These are phyloP conservation scores for Craterocephalus amniculus DNA, from an alignment of 2,797 vertebrate genomes.

Conservation along the genomic window DNA sequence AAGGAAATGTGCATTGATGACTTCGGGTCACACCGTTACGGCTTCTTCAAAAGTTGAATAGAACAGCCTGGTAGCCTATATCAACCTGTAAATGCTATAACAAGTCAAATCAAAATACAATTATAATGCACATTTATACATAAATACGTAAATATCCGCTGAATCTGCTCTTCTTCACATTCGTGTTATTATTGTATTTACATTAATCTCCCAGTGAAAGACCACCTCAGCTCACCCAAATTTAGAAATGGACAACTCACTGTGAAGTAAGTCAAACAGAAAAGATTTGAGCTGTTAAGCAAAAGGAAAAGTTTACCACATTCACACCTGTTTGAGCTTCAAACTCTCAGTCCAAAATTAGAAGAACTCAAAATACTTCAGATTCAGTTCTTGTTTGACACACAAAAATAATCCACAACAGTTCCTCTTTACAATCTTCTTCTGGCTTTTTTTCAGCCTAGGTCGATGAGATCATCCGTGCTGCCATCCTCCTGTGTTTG, in stretches of 20 bases:
- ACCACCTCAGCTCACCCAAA: not conserved
- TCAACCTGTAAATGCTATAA: not conserved
- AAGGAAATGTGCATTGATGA: not conserved
- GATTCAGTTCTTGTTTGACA: constrained; percentile 54
- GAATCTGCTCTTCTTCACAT: not conserved
- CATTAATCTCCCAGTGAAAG: not conserved
- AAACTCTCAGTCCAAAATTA: not conserved
- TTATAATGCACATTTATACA: not conserved
- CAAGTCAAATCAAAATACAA: not conserved
- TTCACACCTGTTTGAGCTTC: constrained; percentile 19
- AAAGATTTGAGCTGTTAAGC: not conserved
- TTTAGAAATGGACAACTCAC: not conserved
- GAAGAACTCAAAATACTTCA: not conserved
- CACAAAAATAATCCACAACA: constrained; percentile 13
- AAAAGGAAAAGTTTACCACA: constrained; percentile 15
- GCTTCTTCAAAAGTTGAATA: not conserved
- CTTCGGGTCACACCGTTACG: not conserved
- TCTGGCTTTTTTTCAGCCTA: constrained; percentile 51
- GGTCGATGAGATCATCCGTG: constrained; percentile 73
- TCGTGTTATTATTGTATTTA: not conserved
- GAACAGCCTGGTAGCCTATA: not conserved
- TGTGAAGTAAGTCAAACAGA: not conserved
- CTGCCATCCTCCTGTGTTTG: constrained; percentile 29
- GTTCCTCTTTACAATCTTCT: constrained; percentile 33
- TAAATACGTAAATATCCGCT: no score